phyloP scores from a whole-genome alignment of 2,888 invertebrate species.

The Cyrtodaria siliqua region DNA sequence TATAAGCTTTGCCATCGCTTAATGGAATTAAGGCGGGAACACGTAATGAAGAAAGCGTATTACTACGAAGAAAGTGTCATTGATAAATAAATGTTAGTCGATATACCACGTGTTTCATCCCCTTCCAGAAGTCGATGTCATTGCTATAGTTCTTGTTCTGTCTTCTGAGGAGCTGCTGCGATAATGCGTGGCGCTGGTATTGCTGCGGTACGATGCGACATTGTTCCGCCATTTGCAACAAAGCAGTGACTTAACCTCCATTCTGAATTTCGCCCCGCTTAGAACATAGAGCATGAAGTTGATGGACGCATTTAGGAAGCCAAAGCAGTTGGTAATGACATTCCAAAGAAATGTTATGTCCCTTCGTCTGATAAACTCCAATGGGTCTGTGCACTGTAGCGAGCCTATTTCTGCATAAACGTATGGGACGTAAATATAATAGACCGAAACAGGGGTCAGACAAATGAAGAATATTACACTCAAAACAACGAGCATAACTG shows the following conservation, averaged over 20 bases:
- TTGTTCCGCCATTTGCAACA: too few relatives aligned
- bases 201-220: too few relatives aligned
- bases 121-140: too few relatives aligned
- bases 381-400: slow-evolving; percentile 26
- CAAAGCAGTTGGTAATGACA: slow-evolving; percentile 64
- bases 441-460: slow-evolving; percentile 41
- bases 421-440: slow-evolving; percentile 35
- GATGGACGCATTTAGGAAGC: slow-evolving; percentile 71
- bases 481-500: slow-evolving; percentile 32
- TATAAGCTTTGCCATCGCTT: too few relatives aligned
- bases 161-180: too few relatives aligned
- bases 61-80: too few relatives aligned
- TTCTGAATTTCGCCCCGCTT: slow-evolving; percentile 72
- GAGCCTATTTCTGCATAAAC: slow-evolving; percentile 10
- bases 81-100: too few relatives aligned
- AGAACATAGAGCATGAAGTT: slow-evolving; percentile 75
- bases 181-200: too few relatives aligned
- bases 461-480: slow-evolving; percentile 47
- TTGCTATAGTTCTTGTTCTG: too few relatives aligned
- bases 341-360: slow-evolving; percentile 46
- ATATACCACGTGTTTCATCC: too few relatives aligned
- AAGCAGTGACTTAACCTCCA: slow-evolving; percentile 48
- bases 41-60: too few relatives aligned
- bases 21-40: too few relatives aligned
- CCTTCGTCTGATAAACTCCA: slow-evolving; percentile 15